These are phyloP conservation scores for Xiphophorus hellerii DNA, from an alignment of 2,113 vertebrate species.

Conservation along the genomic window DNA sequence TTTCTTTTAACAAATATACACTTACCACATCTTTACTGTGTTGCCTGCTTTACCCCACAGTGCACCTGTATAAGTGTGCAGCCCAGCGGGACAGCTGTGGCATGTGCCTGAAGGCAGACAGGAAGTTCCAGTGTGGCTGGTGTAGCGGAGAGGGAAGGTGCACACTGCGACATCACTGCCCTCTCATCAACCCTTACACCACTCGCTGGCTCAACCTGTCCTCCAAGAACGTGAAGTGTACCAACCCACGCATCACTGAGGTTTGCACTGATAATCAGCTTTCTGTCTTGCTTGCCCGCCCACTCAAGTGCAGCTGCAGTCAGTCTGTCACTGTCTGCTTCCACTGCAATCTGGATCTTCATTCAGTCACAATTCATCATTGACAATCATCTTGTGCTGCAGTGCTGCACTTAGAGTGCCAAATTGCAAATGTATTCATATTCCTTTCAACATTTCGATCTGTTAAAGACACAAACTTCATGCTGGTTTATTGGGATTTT, in stretches of 20 bases:
- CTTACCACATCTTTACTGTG: background rate
- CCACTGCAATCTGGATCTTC: background rate
- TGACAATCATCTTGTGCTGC: background rate
- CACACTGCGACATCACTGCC: constrained; percentile 87
- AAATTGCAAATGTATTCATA: background rate
- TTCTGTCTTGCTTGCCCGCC: constrained; percentile 13
- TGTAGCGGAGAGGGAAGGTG: constrained; percentile 90
- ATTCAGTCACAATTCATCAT: background rate
- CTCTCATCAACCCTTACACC: constrained; percentile 74
- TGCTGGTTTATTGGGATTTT: background rate
- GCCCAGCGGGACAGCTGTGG: constrained; percentile 98
- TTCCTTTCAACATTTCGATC: background rate
- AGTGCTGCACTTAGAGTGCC: background rate
- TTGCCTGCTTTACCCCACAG: constrained; percentile 73
- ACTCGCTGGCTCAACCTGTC: constrained; percentile 94
- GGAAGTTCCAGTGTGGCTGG: constrained; percentile 97
- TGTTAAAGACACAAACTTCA: background rate
- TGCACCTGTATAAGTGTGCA: constrained; percentile 96
- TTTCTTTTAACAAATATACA: constrained; percentile 1
- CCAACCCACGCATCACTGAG: constrained; percentile 97
- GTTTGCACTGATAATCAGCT: constrained; percentile 74
- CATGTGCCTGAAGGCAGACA: constrained; percentile 93
- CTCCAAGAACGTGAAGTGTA: constrained; percentile 92
- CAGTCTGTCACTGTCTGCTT: constrained; percentile 31
- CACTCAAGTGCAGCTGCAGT: constrained; percentile 12